phyloP scores from a whole-genome alignment of 2,113 vertebrate genomes.

The Sitta europaea region DNA sequence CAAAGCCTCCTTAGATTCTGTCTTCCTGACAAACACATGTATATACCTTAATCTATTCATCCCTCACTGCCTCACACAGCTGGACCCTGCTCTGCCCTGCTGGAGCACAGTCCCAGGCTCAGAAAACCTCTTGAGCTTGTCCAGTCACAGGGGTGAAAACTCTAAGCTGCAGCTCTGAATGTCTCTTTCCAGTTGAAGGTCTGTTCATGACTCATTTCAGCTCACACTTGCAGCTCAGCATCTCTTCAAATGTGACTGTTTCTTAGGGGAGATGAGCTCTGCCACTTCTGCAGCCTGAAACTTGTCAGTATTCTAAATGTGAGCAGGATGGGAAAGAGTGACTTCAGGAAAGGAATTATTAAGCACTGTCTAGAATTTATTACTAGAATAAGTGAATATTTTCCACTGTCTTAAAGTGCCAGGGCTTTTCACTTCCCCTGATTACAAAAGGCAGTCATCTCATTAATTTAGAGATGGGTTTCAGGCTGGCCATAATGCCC shows the following conservation, averaged over 20 bases:
- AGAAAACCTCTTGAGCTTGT: neutral
- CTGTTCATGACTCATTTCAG: neutral
- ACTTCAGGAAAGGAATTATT: neutral
- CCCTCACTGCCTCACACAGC: neutral
- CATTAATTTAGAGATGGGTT: neutral
- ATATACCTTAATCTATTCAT: neutral
- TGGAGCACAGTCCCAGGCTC: neutral
- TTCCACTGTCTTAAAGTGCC: neutral
- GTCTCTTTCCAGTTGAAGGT: neutral
- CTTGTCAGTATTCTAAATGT: neutral
- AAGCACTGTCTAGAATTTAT: neutral
- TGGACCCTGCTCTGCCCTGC: neutral
- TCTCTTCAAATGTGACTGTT: neutral
- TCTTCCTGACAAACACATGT: neutral
- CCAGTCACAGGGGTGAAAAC: neutral
- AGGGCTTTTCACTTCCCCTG: neutral
- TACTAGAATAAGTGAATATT: neutral
- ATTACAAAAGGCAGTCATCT: neutral
- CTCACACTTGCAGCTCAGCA: neutral
- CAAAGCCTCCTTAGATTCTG: neutral
- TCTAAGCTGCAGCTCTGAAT: neutral
- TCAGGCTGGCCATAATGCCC: neutral
- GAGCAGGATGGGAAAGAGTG: neutral
- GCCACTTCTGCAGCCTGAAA: neutral
- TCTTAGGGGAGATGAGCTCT: neutral